Conservation (phyloP, 2,113 vertebrate species). For the Callorhinus ursinus region DNA sequence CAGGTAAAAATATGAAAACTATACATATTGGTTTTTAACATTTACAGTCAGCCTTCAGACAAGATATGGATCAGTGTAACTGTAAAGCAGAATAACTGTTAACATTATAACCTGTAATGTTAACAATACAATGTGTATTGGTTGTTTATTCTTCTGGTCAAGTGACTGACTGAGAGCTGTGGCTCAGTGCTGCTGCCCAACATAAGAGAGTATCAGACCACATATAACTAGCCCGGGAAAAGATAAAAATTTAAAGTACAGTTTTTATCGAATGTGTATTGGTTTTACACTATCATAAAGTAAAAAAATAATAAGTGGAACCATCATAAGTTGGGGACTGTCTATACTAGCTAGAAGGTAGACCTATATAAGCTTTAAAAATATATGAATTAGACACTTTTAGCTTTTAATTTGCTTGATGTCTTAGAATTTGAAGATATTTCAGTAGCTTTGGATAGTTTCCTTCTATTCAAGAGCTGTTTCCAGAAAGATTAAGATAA, state of each 20-base stretch:
- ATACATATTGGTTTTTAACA: background rate
- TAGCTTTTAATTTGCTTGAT: background rate
- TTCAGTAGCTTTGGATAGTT: background rate
- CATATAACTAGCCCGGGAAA: background rate
- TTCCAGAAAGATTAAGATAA: conserved; percentile 45
- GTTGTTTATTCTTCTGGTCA: background rate
- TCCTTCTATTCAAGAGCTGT: background rate
- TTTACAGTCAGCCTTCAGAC: background rate
- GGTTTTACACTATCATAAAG: background rate
- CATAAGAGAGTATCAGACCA: background rate
- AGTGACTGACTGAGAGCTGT: background rate
- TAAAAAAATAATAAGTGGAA: background rate
- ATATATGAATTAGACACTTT: background rate
- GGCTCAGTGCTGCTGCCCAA: background rate
- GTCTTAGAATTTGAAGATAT: background rate
- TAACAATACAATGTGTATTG: background rate
- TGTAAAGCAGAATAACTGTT: background rate
- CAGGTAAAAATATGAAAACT: background rate
- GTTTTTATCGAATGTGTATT: background rate
- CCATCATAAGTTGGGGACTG: background rate
- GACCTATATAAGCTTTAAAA: background rate
- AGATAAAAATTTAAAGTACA: background rate
- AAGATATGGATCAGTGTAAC: background rate
- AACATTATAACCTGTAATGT: background rate
- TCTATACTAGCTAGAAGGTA: background rate